A percentile compares a stretch with the other conserved stretches of the same genome.
phyloP scores from a whole-genome alignment of 2,888 invertebrate genomes.

The Lochmaea capreae region DNA sequence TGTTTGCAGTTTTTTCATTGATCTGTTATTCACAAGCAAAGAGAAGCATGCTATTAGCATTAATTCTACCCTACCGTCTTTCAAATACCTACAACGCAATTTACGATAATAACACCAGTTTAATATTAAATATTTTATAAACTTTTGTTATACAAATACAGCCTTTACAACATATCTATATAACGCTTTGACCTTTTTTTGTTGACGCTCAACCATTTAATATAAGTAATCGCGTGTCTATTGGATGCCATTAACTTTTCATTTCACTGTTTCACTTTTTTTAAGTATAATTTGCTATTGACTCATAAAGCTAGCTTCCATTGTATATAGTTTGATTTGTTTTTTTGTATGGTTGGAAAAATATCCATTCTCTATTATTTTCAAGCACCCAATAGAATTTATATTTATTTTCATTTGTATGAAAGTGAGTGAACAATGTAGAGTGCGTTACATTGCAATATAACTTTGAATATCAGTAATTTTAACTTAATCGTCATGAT shows the following conservation, averaged over 20 bases:
- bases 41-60: background rate
- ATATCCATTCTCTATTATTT: too few relatives aligned
- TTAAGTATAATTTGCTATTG: background rate
- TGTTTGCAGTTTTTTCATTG: too few relatives aligned
- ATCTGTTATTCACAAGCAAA: background rate
- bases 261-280: background rate
- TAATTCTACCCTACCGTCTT: background rate
- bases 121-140: background rate
- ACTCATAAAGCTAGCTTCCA: background rate
- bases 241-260: background rate
- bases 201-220: background rate
- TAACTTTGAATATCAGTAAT: too few relatives aligned
- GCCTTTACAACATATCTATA: background rate
- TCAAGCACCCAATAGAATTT: too few relatives aligned
- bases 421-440: too few relatives aligned
- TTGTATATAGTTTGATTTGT: background rate
- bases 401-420: too few relatives aligned
- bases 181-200: background rate
- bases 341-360: too few relatives aligned
- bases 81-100: background rate
- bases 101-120: background rate
- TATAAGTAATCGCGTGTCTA: conserved; percentile 4
- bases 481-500: too few relatives aligned
- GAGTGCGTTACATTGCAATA: too few relatives aligned
- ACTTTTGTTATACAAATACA: background rate